Conservation (phyloP, 2,888 invertebrate genomes). For the Pammene aurita region DNA sequence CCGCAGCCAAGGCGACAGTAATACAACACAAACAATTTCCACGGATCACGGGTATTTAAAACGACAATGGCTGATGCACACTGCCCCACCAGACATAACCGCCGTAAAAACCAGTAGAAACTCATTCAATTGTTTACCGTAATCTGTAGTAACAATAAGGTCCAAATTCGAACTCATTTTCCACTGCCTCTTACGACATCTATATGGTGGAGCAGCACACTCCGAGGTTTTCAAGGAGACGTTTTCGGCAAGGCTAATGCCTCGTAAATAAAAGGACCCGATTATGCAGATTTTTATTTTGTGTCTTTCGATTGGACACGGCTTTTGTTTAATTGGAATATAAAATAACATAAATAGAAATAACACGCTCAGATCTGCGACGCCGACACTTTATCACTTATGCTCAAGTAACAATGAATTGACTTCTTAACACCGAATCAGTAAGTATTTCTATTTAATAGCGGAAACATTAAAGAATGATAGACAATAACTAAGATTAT, state of each 20-base stretch:
- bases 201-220: too few species aligned
- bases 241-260: slow-evolving; percentile 65
- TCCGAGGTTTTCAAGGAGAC: slow-evolving; percentile 54
- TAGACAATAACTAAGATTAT: neutral
- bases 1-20: slow-evolving; percentile 66
- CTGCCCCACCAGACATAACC: slow-evolving; percentile 9
- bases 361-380: too few species aligned
- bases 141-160: too few species aligned
- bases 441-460: neutral
- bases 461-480: neutral
- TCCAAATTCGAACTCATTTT: too few species aligned
- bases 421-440: neutral
- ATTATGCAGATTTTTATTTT: slow-evolving; percentile 32
- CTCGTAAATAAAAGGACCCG: slow-evolving; percentile 42
- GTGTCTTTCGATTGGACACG: slow-evolving; percentile 24
- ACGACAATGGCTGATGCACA: slow-evolving; percentile 56
- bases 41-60: slow-evolving; percentile 70
- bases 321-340: slow-evolving; percentile 18
- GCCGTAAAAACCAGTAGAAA: too few species aligned
- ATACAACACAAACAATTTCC: slow-evolving; percentile 63
- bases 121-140: too few species aligned
- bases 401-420: neutral
- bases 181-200: too few species aligned
- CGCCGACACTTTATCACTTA: too few species aligned
- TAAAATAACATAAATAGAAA: slow-evolving; percentile 10